Conservation (phyloP, 2,888 invertebrate species). For the Pristionchus arcanus region DNA sequence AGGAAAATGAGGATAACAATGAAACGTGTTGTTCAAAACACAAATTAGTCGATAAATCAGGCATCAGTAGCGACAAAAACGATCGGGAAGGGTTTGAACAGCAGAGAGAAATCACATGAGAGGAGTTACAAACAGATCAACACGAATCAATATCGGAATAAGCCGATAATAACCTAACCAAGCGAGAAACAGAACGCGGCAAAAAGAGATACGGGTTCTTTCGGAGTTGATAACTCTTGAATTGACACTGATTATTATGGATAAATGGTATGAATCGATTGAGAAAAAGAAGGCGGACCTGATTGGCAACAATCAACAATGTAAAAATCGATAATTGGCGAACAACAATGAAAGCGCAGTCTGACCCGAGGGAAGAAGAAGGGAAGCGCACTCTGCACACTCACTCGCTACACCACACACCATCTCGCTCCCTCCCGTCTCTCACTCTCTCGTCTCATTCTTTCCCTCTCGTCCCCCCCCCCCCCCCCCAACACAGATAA, state of each 20-base stretch:
- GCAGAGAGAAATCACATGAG: constrained; percentile 19
- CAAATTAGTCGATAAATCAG: not conserved
- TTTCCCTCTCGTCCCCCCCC: not conserved
- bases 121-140: constrained; percentile 21
- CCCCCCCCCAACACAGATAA: constrained; percentile 11
- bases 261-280: not conserved
- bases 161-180: constrained; percentile 35
- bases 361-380: not conserved
- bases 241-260: not conserved
- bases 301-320: not conserved
- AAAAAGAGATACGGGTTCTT: constrained; percentile 34
- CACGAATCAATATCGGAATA: constrained; percentile 31
- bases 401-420: constrained; percentile 37
- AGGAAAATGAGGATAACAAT: constrained; percentile 1
- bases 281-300: not conserved
- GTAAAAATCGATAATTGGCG: not conserved
- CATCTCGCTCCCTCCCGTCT: not conserved
- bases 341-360: not conserved
- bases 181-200: constrained; percentile 27
- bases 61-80: not conserved
- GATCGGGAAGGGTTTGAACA: not conserved
- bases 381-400: constrained; percentile 13
- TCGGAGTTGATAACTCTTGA: not conserved
- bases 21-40: not conserved
- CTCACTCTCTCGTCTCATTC: constrained; percentile 29